Evolutionary conservation across 2,797 vertebrate species (phyloP), one percentile per base, ranked within the genome.

Genomic region (Ctenochaetus hawaiiensis): DNA sequence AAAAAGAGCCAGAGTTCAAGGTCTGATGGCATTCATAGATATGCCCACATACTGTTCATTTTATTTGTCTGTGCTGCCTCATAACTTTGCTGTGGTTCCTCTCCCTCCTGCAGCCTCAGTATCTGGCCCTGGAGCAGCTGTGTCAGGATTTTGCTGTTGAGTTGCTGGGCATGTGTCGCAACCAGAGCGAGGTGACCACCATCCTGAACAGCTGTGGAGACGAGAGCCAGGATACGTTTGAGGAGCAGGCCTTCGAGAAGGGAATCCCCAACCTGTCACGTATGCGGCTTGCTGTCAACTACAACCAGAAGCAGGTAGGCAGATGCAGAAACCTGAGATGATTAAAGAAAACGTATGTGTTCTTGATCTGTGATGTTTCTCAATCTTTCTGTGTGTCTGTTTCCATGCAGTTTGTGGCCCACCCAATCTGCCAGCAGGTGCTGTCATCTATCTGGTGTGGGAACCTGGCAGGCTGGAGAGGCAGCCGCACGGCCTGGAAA

Each of bases 1-100:
- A 94, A 72, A 97, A 98, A 88, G 97, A 98, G 72, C 97, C 97
- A 0, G 97, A 97, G 89, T 98, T 98, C 80, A 98, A 98, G 97
- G 96, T 97, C 14, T 14, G 94, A 45, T 0, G 57, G 63, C 4
- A 20, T 20, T 44, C 2, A 1, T 7, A 16, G 18, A 23, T 16
- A 13, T 53, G 12, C 10, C 8, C 2, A 6, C n/a, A 64, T n/a
- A 0, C 8, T 37, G 30, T 43, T 57, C 5, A 2, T 41, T 8
- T 8, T 8, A 2, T 12, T 3, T 58, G 26, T 26, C 2, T 48
- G n/a, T 54, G 37, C 44, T 72, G 74, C 54, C 44, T n/a, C 7
- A 4, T 72, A n/a, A 78, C 51, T 41, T 9, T 1, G 20, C 14
- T 54, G 43, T 69, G 66, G 8, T 41, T 16, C 6, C 26, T 67